Evolutionary conservation across 1,140 invertebrate species (phyloP).

Genomic region (Cyclina sinensis): DNA sequence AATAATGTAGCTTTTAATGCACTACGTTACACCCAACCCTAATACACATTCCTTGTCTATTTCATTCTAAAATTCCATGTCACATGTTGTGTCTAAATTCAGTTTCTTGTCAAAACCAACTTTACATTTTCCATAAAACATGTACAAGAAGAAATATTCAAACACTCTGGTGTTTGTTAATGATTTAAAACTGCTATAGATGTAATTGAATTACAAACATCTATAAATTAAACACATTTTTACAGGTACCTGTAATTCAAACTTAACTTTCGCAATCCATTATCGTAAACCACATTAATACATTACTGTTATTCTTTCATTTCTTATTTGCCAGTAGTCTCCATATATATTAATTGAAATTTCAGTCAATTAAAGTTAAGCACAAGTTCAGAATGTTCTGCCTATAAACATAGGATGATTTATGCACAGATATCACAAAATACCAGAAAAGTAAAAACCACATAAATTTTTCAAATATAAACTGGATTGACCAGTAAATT

Average conservation of each 20-base stretch:
- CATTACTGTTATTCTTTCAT: too few relatives aligned
- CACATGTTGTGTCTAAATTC: not conserved
- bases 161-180: not conserved
- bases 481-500: too few relatives aligned
- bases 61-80: not conserved
- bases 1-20: not conserved
- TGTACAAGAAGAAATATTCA: not conserved
- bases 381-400: not conserved
- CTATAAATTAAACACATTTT: conserved; percentile 1
- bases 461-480: too few relatives aligned
- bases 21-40: not conserved
- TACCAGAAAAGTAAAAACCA: too few relatives aligned
- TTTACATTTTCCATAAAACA: not conserved
- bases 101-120: not conserved
- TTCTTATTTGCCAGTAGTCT: too few relatives aligned
- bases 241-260: not conserved
- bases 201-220: conserved; percentile 26
- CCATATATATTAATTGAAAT: not conserved
- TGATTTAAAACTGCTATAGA: not conserved
- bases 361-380: not conserved
- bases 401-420: too few relatives aligned
- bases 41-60: too few relatives aligned
- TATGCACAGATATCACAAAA: too few relatives aligned
- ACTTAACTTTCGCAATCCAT: not conserved
- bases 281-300: not conserved